Percentiles rank a stretch among this genome's conserved stretches.
Evolutionary conservation across 2,888 invertebrate species (phyloP).

Genomic region (Agelastica alni): DNA sequence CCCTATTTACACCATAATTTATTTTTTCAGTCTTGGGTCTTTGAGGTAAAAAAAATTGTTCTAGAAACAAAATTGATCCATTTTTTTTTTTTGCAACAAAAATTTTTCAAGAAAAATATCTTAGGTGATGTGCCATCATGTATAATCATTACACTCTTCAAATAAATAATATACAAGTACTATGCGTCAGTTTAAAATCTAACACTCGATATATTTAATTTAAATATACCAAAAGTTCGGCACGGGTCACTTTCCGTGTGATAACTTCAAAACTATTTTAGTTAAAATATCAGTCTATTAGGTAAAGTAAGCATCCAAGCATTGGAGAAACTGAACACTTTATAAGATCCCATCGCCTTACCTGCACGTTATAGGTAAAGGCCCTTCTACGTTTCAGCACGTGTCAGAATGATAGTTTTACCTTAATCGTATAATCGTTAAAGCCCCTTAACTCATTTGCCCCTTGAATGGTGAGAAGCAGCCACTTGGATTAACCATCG

Average conservation of each 20-base stretch:
- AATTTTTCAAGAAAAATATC: too few relatives aligned
- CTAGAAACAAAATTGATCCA: too few relatives aligned
- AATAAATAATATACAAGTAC: too few relatives aligned
- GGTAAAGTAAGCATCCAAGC: background rate
- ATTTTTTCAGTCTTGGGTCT: too few relatives aligned
- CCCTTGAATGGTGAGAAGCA: slow-evolving; percentile 17
- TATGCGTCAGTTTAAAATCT: too few relatives aligned
- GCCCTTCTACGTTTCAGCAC: slow-evolving; percentile 14
- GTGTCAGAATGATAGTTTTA: slow-evolving; percentile 15
- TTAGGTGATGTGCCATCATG: too few relatives aligned
- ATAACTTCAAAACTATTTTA: background rate
- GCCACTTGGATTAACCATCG: slow-evolving; percentile 18
- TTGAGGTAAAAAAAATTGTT: too few relatives aligned
- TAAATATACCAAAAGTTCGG: background rate
- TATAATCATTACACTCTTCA: too few relatives aligned
- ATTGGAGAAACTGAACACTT: background rate
- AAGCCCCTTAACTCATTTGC: slow-evolving; percentile 16
- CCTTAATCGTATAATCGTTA: slow-evolving; percentile 17
- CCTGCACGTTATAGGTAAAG: slow-evolving; percentile 12
- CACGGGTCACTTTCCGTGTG: background rate
- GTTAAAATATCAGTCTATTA: background rate
- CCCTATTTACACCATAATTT: too few relatives aligned
- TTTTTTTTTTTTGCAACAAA: too few relatives aligned
- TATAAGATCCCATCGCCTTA: slow-evolving; percentile 4
- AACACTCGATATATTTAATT: background rate